phyloP scores from a whole-genome alignment of 2,797 vertebrate species.

The Enteromius fasciolatus region DNA sequence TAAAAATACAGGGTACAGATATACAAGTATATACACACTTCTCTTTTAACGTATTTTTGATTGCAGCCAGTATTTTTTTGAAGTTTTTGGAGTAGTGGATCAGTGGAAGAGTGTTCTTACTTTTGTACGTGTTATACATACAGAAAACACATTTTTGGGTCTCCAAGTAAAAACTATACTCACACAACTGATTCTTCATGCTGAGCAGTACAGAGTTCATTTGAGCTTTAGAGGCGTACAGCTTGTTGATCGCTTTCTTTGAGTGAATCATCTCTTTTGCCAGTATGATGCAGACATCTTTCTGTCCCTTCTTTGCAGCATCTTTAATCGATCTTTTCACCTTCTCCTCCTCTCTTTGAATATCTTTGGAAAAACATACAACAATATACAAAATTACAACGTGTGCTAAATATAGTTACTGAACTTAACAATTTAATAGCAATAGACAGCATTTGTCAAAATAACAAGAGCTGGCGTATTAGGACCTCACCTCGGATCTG shows the following conservation, averaged over 20 bases:
- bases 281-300: conserved; percentile 90
- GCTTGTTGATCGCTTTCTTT: conserved; percentile 87
- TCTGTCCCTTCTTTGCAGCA: conserved; percentile 94
- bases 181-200: conserved; percentile 98
- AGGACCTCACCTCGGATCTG: conserved; percentile 91
- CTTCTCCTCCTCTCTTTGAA: conserved; percentile 96
- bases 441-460: not conserved
- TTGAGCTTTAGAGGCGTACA: conserved; percentile 95
- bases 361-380: conserved; percentile 78
- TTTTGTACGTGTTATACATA: not conserved
- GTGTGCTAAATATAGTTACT: not conserved
- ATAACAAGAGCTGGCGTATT: not conserved
- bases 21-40: too few relatives aligned
- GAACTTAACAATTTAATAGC: not conserved
- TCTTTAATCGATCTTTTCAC: conserved; percentile 97
- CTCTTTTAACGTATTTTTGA: not conserved
- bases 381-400: not conserved
- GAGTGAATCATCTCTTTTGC: conserved; percentile 96
- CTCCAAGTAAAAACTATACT: conserved; percentile 66
- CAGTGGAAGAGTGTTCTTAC: not conserved
- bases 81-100: not conserved
- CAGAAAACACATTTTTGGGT: not conserved
- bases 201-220: conserved; percentile 97
- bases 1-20: too few relatives aligned
- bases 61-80: too few relatives aligned